Percentiles rank a stretch among this genome's conserved stretches.
Conservation (phyloP, 2,888 invertebrate genomes). For the Lysandra bellargus region DNA sequence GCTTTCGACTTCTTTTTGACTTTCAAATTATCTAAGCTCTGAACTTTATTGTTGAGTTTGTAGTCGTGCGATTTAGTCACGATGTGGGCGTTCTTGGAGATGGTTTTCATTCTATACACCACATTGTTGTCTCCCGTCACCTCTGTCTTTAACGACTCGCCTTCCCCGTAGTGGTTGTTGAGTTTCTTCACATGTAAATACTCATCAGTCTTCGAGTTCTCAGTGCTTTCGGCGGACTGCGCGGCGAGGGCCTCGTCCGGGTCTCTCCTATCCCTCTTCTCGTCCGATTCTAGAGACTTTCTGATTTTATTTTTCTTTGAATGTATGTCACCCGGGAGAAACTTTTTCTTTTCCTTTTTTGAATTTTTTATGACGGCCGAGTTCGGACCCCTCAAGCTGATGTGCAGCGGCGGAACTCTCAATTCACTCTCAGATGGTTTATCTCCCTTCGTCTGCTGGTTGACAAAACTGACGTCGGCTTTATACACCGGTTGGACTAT, state of each 20-base stretch:
- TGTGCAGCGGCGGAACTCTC: conserved; percentile 93
- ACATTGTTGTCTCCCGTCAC: conserved; percentile 69
- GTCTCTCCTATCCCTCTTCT: conserved; percentile 63
- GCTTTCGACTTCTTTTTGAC: conserved; percentile 71
- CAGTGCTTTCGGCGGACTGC: conserved; percentile 60
- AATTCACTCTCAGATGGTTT: conserved; percentile 83
- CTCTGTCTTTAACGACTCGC: conserved; percentile 64
- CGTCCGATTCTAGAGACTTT: conserved; percentile 64
- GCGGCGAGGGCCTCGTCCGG: conserved; percentile 60
- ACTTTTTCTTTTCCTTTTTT: conserved; percentile 84
- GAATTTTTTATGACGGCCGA: conserved; percentile 91
- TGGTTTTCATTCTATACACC: conserved; percentile 73
- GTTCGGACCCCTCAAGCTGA: conserved; percentile 90
- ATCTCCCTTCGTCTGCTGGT: conserved; percentile 73
- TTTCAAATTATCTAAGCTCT: conserved; percentile 60
- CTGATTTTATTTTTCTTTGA: conserved; percentile 79
- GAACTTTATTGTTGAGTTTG: conserved; percentile 63
- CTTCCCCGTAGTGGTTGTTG: conserved; percentile 65
- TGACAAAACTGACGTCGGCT: conserved; percentile 88
- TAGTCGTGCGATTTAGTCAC: conserved; percentile 73
- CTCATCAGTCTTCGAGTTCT: conserved; percentile 68
- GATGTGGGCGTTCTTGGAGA: conserved; percentile 75
- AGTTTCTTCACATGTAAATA: conserved; percentile 68
- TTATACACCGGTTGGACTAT: conserved; percentile 89
- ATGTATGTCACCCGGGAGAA: conserved; percentile 70